These are phyloP conservation scores for Pemphigus obesinymphae DNA, from an alignment of 1,140 invertebrate species.

Conservation along the genomic window DNA sequence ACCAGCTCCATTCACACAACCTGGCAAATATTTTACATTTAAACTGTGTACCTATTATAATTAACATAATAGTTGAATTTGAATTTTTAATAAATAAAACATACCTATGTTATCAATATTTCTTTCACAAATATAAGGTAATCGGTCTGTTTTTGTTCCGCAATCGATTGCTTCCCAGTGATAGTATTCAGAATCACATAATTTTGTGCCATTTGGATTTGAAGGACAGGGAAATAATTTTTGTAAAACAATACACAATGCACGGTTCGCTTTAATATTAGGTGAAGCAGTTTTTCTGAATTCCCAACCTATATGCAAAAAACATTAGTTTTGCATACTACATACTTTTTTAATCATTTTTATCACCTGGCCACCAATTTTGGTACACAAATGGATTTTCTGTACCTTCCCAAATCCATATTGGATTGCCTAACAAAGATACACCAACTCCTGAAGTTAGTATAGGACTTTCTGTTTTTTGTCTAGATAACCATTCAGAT, in stretches of 20 bases:
- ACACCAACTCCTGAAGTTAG: slow-evolving; percentile 58
- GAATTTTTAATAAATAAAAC: not conserved
- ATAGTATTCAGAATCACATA: slow-evolving; percentile 54
- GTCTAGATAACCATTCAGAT: slow-evolving; percentile 55
- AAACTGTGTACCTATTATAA: too few species aligned
- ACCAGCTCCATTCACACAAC: slow-evolving; percentile 55
- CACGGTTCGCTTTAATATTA: slow-evolving; percentile 41
- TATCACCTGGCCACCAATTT: slow-evolving; percentile 53
- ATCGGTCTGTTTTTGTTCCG: slow-evolving; percentile 50
- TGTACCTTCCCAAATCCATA: slow-evolving; percentile 58
- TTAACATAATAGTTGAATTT: not conserved
- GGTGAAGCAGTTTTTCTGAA: slow-evolving; percentile 48
- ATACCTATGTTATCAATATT: slow-evolving; percentile 55
- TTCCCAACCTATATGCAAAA: slow-evolving; percentile 50
- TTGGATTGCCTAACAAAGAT: slow-evolving; percentile 50
- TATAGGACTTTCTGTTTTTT: slow-evolving; percentile 52
- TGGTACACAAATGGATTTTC: slow-evolving; percentile 46
- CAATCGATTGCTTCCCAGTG: slow-evolving; percentile 57
- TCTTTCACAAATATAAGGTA: slow-evolving; percentile 56
- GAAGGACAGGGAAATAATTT: slow-evolving; percentile 52
- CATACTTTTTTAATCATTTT: not conserved
- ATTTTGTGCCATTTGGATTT: slow-evolving; percentile 42
- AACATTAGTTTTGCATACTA: not conserved
- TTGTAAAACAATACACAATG: slow-evolving; percentile 52
- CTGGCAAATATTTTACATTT: slow-evolving; percentile 46